Evolutionary conservation across 2,888 invertebrate genomes (phyloP).

Genomic region (Phorcus lineatus): DNA sequence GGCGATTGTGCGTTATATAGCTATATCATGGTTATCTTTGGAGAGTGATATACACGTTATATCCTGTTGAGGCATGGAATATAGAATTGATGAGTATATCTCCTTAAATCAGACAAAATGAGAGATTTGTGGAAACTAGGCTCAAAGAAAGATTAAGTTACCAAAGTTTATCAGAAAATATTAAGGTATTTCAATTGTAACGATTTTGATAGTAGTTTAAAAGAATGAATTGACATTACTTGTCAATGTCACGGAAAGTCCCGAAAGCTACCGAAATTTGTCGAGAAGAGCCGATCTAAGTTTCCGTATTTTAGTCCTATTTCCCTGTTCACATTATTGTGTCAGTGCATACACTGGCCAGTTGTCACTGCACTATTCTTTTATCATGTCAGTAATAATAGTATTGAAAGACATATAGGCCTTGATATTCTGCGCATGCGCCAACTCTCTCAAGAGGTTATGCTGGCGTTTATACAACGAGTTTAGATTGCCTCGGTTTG

Average conservation of each 20-base stretch:
- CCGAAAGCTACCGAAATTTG: not conserved
- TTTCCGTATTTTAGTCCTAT: conserved; percentile 22
- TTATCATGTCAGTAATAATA: conserved; percentile 23
- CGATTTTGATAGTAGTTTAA: conserved; percentile 4
- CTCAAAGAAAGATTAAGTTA: not conserved
- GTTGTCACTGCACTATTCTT: conserved; percentile 16
- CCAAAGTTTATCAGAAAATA: not conserved
- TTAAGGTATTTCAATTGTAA: not conserved
- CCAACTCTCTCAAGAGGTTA: conserved; percentile 21
- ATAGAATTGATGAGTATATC: conserved; percentile 7
- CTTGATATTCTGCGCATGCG: conserved; percentile 25
- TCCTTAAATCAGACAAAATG: not conserved
- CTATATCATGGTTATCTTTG: conserved; percentile 20
- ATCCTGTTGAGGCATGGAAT: not conserved
- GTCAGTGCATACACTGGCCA: conserved; percentile 13
- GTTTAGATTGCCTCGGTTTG: conserved; percentile 24
- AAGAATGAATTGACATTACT: not conserved
- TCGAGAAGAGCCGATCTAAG: conserved; percentile 17
- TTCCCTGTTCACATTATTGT: conserved; percentile 12
- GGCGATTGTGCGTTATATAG: conserved; percentile 9
- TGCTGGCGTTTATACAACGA: conserved; percentile 25
- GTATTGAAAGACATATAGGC: conserved; percentile 25
- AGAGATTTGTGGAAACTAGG: conserved; percentile 4
- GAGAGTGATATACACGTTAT: conserved; percentile 16
- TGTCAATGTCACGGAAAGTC: not conserved